Percentiles rank a stretch among this genome's conserved stretches.
These are phyloP conservation scores for Noctua janthe DNA, from an alignment of 2,888 invertebrate genomes.

Conservation along the genomic window DNA sequence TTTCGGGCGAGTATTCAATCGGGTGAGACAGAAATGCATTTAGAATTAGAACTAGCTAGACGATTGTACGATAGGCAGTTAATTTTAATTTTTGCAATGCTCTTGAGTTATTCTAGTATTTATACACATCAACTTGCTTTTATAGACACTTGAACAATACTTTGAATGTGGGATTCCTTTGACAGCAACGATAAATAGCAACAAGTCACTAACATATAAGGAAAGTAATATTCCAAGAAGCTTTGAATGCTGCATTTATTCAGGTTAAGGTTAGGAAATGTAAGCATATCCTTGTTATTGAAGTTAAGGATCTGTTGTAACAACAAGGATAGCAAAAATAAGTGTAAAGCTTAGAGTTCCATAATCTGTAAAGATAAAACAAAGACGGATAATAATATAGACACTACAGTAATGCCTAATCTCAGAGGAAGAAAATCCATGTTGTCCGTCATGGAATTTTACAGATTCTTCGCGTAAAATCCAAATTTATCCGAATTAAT, in stretches of 20 bases:
- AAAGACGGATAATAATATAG: background rate
- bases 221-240: slow-evolving; percentile 15
- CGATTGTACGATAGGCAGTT: background rate
- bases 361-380: background rate
- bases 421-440: background rate
- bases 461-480: background rate
- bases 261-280: slow-evolving; percentile 30
- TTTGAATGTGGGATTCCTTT: background rate
- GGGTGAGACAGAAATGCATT: background rate
- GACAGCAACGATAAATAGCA: slow-evolving; percentile 1
- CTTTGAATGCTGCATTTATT: slow-evolving; percentile 9
- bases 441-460: background rate
- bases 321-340: slow-evolving; percentile 1
- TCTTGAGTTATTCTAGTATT: background rate
- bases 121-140: background rate
- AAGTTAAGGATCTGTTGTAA: slow-evolving; percentile 31
- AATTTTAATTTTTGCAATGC: background rate
- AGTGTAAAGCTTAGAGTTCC: background rate
- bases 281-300: slow-evolving; percentile 13
- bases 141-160: background rate
- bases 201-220: background rate
- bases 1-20: slow-evolving; percentile 1
- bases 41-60: background rate
- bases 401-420: background rate
- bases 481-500: no score